Evolutionary conservation across 2,888 invertebrate species (phyloP), one percentile per base, ranked within the genome.

Genomic region (Smittia aterrima): DNA sequence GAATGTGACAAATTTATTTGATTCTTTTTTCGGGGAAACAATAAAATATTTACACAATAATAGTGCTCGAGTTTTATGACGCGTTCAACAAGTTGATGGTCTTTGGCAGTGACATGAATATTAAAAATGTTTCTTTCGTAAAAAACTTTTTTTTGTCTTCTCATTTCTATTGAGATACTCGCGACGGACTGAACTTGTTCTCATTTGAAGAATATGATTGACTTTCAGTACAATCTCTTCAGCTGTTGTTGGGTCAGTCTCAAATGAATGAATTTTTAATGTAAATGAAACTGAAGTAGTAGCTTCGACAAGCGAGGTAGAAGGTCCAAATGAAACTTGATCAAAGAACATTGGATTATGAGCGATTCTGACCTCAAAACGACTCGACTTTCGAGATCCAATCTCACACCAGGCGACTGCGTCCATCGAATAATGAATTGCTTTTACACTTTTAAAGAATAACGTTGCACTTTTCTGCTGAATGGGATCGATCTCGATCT

Each of bases 211-310:
- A 76, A 96, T 95, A 75, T 92, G 89, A 82, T 92, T 93, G 11
- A 96, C 87, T 84, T 96, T 95, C 77, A 91, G 89, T 0, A 93
- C 91, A 66, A 96, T 95, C 82, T 93, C 93, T 77, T 89, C 88
- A 0, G 93, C 93, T 1, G 87, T 87, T 1, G 85, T 85, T 66
- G 87, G 86, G 76, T 94, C 93, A 1, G 92, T 88, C 83, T 96
- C 96, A 80, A 96, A 96, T 80, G 93, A 93, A 78, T 93, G 93
- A 79, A 91, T 89, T 80, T 95, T 95, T 82, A 92, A 95, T 71
- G 89, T 88, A 4, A 85, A 82, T 24, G 75, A 76, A 68, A 66
- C 76, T 72, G 27, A 41, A 40, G 74, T 66, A 66, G 67, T 73
- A 54, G 75, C 20, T 77, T 70, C 77, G 41, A 75, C 76, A 41